These are phyloP conservation scores for Calameuta idolon DNA, from an alignment of 2,888 invertebrate genomes.

Conservation along the genomic window DNA sequence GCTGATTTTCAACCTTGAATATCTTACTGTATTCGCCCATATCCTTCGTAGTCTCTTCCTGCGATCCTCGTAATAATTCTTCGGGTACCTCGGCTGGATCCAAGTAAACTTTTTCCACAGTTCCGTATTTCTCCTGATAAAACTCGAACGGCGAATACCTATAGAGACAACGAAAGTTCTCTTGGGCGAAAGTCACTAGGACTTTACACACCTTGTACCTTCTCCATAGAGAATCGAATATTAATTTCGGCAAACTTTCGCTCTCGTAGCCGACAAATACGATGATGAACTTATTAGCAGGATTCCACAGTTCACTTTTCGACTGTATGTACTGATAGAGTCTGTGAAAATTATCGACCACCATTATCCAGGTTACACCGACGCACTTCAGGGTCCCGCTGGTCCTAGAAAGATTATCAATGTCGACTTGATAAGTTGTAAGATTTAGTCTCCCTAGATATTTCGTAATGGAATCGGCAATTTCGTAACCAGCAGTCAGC, in stretches of 20 bases:
- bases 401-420: constrained; percentile 12
- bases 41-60: background rate
- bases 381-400: background rate
- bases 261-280: constrained; percentile 19
- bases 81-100: background rate
- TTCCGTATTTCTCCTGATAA: constrained; percentile 22
- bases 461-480: constrained; percentile 22
- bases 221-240: constrained; percentile 38
- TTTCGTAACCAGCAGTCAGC: constrained; percentile 14
- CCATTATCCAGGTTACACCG: constrained; percentile 39
- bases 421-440: constrained; percentile 27
- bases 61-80: background rate
- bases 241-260: background rate
- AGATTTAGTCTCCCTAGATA: constrained; percentile 21
- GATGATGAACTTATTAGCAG: constrained; percentile 35
- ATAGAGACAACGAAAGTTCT: constrained; percentile 38
- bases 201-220: constrained; percentile 29
- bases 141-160: constrained; percentile 39
- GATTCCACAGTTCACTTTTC: constrained; percentile 32
- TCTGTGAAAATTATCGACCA: constrained; percentile 21
- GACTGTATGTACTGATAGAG: constrained; percentile 27
- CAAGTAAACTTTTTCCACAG: constrained; percentile 24
- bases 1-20: background rate
- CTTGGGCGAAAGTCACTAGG: constrained; percentile 23
- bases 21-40: background rate